Evolutionary conservation across 2,113 vertebrate species (phyloP).

Genomic region (Nematolebias whitei): DNA sequence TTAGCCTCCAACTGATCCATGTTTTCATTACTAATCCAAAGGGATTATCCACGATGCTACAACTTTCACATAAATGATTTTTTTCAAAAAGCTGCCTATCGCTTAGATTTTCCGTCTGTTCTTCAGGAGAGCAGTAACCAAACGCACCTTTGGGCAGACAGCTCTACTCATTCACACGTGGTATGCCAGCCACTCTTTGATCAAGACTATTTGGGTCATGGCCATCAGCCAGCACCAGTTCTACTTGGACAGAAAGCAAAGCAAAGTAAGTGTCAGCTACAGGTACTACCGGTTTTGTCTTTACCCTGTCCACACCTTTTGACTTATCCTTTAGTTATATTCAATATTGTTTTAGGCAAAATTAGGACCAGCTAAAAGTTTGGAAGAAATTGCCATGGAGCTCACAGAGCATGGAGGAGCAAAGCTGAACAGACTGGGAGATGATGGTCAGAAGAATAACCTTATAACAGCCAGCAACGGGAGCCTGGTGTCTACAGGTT

Average conservation of each 20-base stretch:
- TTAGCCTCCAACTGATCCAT: not conserved
- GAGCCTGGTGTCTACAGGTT: slow-evolving; percentile 96
- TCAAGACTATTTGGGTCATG: slow-evolving; percentile 99
- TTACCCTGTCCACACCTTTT: not conserved
- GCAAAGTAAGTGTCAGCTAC: slow-evolving; percentile 86
- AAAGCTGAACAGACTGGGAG: slow-evolving; percentile 85
- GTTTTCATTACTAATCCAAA: not conserved
- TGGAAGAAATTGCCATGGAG: slow-evolving; percentile 93
- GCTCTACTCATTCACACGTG: slow-evolving; percentile 96
- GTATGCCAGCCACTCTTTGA: slow-evolving; percentile 96
- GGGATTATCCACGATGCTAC: not conserved
- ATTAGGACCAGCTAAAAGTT: slow-evolving; percentile 87
- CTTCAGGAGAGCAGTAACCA: slow-evolving; percentile 90
- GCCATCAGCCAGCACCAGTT: slow-evolving; percentile 99
- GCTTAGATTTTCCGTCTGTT: not conserved
- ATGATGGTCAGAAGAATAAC: slow-evolving; percentile 87
- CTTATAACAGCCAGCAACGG: slow-evolving; percentile 97
- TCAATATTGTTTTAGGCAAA: slow-evolving; percentile 82
- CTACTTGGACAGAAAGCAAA: slow-evolving; percentile 98
- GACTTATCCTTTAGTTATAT: not conserved
- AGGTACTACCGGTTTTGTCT: not conserved
- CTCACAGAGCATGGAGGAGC: slow-evolving; percentile 88
- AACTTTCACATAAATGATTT: not conserved
- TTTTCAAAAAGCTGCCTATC: not conserved
- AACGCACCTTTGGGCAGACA: slow-evolving; percentile 94